A percentile compares a stretch with the other conserved stretches of the same genome.
Conservation (phyloP, 2,113 vertebrate species). For the Vidua macroura region DNA sequence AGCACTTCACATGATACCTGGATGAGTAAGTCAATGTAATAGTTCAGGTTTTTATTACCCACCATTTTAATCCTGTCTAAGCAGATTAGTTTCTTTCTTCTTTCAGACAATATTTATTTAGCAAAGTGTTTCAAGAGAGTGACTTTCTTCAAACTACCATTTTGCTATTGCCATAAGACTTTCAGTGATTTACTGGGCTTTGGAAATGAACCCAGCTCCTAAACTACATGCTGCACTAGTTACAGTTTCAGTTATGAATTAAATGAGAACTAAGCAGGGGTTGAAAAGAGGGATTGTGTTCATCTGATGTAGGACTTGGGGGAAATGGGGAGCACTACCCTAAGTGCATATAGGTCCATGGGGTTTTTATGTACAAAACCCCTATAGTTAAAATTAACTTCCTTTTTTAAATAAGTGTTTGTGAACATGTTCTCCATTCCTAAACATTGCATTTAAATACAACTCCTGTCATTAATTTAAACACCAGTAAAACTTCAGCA, state of each 20-base stretch:
- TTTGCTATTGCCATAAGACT: neutral
- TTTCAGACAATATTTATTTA: slow-evolving; percentile 27
- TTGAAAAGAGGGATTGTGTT: neutral
- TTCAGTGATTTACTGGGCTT: neutral
- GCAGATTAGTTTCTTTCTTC: slow-evolving; percentile 3
- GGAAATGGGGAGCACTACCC: neutral
- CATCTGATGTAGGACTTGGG: neutral
- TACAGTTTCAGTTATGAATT: neutral
- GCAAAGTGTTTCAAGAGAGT: slow-evolving; percentile 1
- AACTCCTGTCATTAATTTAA: neutral
- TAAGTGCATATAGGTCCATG: neutral
- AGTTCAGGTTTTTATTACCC: slow-evolving; percentile 17
- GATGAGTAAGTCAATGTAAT: slow-evolving; percentile 33
- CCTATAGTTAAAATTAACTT: neutral
- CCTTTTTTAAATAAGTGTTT: neutral
- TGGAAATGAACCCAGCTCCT: neutral
- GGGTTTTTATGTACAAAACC: neutral
- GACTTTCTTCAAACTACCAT: neutral
- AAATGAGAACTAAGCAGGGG: neutral
- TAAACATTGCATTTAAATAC: neutral
- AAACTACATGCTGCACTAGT: neutral
- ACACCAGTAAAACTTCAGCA: slow-evolving; percentile 41
- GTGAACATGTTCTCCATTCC: slow-evolving; percentile 20
- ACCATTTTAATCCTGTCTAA: slow-evolving; percentile 18
- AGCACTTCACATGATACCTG: slow-evolving; percentile 51